These are phyloP conservation scores for Neoarius graeffei DNA, from an alignment of 2,113 vertebrate species.

Conservation along the genomic window DNA sequence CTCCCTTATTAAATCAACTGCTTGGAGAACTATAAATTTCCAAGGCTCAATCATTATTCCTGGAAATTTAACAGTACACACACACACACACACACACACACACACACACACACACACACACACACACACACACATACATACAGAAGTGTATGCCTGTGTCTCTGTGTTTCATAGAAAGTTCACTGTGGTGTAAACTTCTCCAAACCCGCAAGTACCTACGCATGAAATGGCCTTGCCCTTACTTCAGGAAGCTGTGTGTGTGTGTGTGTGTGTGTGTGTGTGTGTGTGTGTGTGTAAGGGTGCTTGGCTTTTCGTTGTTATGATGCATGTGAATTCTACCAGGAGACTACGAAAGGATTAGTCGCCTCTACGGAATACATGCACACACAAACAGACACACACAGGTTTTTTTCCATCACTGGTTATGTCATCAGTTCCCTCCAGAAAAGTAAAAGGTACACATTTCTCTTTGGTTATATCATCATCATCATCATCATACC, in stretches of 20 bases:
- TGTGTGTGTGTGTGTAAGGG: neutral
- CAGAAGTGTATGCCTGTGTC: neutral
- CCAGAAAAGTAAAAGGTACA: slow-evolving; percentile 1
- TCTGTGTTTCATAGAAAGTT: slow-evolving; percentile 35
- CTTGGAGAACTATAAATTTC: slow-evolving; percentile 16
- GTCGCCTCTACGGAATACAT: slow-evolving; percentile 51
- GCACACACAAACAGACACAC: slow-evolving; percentile 38
- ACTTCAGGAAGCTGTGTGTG: neutral
- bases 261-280: slow-evolving; percentile 27
- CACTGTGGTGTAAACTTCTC: slow-evolving; percentile 19
- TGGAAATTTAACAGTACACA: slow-evolving; percentile 21
- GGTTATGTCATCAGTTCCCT: slow-evolving; percentile 11
- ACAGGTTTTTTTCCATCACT: slow-evolving; percentile 28
- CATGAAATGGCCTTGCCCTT: neutral
- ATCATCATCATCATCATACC: neutral
- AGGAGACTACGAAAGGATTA: slow-evolving; percentile 29
- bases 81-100: neutral
- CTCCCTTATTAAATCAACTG: slow-evolving; percentile 4
- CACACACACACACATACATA: slow-evolving; percentile 28
- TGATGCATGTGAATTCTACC: slow-evolving; percentile 26
- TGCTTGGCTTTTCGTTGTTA: neutral
- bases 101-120: neutral
- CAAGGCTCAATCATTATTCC: slow-evolving; percentile 25
- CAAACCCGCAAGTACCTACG: neutral
- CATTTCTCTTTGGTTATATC: neutral